Percentiles rank a stretch among this genome's conserved stretches.
phyloP scores from a whole-genome alignment of 2,888 invertebrate genomes.

The Meghimatium bilineatum region DNA sequence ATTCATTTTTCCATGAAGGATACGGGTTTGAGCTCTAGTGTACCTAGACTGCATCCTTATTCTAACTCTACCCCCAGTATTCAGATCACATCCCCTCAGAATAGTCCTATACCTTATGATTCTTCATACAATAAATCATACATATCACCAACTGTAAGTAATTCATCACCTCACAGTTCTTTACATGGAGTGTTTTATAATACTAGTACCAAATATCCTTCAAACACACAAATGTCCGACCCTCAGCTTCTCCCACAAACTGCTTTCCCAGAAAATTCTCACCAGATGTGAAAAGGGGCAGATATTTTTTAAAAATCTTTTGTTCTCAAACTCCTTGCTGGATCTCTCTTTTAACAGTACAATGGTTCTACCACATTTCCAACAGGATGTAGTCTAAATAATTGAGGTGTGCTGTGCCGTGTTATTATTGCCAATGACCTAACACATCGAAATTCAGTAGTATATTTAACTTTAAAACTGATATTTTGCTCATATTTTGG shows the following conservation, averaged over 20 bases:
- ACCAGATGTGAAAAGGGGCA: conserved; percentile 4
- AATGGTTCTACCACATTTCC: no score
- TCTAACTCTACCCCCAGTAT: conserved; percentile 25
- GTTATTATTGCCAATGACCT: no score
- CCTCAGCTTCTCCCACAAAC: conserved; percentile 43
- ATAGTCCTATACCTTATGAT: conserved; percentile 18
- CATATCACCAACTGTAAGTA: conserved; percentile 7
- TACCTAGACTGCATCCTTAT: not conserved
- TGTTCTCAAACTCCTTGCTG: no score
- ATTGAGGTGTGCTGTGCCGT: no score
- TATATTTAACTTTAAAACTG: no score
- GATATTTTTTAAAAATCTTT: not conserved
- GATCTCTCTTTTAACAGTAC: no score
- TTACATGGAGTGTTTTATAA: conserved; percentile 30
- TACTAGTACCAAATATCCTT: not conserved
- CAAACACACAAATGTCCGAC: conserved; percentile 13
- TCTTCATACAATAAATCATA: conserved; percentile 30
- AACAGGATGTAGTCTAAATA: no score
- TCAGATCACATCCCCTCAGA: conserved; percentile 14
- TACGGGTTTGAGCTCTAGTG: not conserved
- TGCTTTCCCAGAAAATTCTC: conserved; percentile 45
- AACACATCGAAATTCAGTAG: no score
- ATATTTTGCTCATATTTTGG: no score
- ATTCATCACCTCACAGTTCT: conserved; percentile 6
- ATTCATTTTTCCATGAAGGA: conserved; percentile 20